Base-by-base conservation (phyloP, 2,113 vertebrate genomes). In the Plotosus lineatus region DNA sequence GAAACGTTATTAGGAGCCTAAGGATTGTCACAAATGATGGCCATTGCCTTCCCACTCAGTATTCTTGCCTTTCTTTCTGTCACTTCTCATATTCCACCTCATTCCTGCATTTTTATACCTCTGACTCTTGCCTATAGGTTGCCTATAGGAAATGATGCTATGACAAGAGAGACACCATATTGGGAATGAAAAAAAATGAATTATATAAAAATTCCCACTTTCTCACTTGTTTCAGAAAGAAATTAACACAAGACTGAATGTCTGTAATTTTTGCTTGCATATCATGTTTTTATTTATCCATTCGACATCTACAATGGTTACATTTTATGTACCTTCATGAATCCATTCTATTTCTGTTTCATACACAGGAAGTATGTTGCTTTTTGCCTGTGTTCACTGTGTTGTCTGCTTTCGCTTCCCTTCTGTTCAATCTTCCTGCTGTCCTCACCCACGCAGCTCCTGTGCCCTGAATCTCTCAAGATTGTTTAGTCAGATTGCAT, bases 401-500 rank as follows among this genome's bases (percentile, higher is more conserved):
- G 33, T 68, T 42, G 55, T 77, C 78, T 72, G 66, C 58, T 33
- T 75, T 58, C 15, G 58, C 48, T 80, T 65, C 82, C 77, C 82
- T 79, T 78, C 77, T 78, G 58, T 75, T 78, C 68, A 55, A 36
- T 79, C 61, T 74, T 66, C 44, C 82, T 79, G 58, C 72, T 75
- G 73, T 77, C 80, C 77, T 83, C 83, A 79, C 83, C 79, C 84
- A 86, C 84, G 79, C 78, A 79, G 72, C 60, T 56, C 81, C 33
- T 72, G 75, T 75, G 75, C 84, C 81, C 75, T 60, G 78, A 81
- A 78, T 85, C 81, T 81, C 75, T 69, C 40, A 71, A 80, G 84
- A 83, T 83, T 83, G 74, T 86, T 86, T 73, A 74, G 68, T 83
- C 84, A 83, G 74, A 80, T 83, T 83, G 75, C 82, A 81, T 61